A percentile compares a stretch with the other conserved stretches of the same genome.
Conservation (phyloP, 2,797 vertebrate genomes). For the Macropus fuliginosus region DNA sequence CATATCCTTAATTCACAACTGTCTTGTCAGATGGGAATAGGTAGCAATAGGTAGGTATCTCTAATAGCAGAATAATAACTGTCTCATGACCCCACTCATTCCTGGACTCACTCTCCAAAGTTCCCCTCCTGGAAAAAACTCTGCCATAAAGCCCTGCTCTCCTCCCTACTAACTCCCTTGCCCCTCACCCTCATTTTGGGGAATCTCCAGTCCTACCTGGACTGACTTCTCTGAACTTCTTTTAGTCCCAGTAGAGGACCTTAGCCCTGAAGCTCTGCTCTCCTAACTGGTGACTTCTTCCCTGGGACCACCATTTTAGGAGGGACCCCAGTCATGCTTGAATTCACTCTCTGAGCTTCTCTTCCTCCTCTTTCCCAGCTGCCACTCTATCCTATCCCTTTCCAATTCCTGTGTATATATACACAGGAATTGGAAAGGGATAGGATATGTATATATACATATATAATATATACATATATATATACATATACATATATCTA, state of each 20-base stretch:
- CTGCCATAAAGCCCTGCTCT: too few relatives aligned
- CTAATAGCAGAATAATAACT: background rate
- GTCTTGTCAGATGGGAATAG: conserved; percentile 28
- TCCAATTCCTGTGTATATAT: too few relatives aligned
- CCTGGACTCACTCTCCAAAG: too few relatives aligned
- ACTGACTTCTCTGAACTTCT: background rate
- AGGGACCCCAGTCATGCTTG: background rate
- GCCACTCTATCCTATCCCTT: too few relatives aligned
- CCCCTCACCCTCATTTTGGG: background rate
- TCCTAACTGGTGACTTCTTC: background rate
- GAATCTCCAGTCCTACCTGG: background rate
- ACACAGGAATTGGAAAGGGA: too few relatives aligned
- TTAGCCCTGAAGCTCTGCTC: background rate
- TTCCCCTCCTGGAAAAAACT: too few relatives aligned
- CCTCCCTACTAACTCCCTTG: too few relatives aligned
- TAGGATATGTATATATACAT: too few relatives aligned
- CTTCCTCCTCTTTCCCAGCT: too few relatives aligned
- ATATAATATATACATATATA: too few relatives aligned
- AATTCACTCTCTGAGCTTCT: background rate
- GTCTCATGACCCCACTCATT: background rate
- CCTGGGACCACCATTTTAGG: background rate
- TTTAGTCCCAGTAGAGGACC: background rate
- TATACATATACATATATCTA: too few relatives aligned
- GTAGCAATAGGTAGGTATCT: background rate
- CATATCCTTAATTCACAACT: conserved; percentile 28